These are phyloP conservation scores for Alectura lathami DNA, from an alignment of 2,113 vertebrate genomes.

Conservation along the genomic window DNA sequence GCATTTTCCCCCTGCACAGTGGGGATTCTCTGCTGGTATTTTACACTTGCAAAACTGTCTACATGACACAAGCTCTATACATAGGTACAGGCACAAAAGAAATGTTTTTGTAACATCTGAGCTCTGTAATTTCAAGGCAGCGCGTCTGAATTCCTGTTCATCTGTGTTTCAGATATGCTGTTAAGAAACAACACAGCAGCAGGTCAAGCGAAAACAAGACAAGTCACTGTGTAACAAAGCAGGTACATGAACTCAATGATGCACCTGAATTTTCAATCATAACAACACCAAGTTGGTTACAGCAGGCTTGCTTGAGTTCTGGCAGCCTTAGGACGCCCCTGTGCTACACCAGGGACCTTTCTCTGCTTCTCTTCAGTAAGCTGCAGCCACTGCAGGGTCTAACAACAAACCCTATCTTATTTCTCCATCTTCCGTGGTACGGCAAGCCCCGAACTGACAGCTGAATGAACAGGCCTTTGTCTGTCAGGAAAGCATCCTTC, in stretches of 20 bases:
- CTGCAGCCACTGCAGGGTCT: background rate
- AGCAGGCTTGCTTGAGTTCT: background rate
- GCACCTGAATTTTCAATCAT: background rate
- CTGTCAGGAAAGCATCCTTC: background rate
- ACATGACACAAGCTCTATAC: background rate
- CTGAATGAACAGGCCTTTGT: background rate
- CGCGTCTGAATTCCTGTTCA: background rate
- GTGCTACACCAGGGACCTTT: background rate
- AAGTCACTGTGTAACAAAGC: background rate
- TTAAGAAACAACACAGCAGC: background rate
- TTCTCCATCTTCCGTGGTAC: background rate
- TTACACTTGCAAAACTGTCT: background rate
- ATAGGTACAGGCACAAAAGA: background rate
- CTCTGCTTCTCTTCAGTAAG: background rate
- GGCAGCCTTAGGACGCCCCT: background rate
- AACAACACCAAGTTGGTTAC: background rate
- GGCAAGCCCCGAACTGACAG: background rate
- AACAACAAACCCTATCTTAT: background rate
- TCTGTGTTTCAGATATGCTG: background rate
- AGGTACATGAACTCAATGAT: background rate
- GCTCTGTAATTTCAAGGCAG: background rate
- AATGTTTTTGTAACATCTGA: background rate
- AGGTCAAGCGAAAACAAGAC: background rate
- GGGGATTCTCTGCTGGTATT: background rate
- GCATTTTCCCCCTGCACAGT: background rate